Conservation (phyloP, 2,113 vertebrate genomes). For the Neolamprologus caudopunctatus region DNA sequence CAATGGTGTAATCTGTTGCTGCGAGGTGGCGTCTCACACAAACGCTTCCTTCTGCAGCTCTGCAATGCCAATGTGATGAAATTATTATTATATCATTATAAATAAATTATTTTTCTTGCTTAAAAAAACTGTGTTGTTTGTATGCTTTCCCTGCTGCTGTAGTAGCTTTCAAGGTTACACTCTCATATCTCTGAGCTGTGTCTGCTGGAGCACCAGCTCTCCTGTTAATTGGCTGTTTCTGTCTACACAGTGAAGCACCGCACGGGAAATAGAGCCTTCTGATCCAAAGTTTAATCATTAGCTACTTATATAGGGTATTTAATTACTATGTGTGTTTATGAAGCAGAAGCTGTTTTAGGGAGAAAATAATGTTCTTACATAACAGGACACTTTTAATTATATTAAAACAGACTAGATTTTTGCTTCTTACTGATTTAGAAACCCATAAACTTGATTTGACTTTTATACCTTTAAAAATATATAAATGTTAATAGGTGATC, state of each 20-base stretch:
- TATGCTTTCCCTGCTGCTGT: neutral
- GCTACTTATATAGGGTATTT: neutral
- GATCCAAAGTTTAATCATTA: neutral
- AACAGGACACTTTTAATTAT: neutral
- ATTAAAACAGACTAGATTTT: neutral
- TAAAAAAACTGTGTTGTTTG: conserved; percentile 11
- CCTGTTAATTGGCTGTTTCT: neutral
- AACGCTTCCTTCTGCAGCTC: conserved; percentile 28
- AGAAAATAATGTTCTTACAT: neutral
- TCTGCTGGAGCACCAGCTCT: neutral
- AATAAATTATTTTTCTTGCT: conserved; percentile 73
- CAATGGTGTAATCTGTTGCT: conserved; percentile 37
- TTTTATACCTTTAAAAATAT: neutral
- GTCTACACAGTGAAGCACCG: neutral
- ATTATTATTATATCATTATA: conserved; percentile 64
- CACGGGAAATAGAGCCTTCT: neutral
- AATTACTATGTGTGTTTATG: neutral
- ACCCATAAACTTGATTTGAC: neutral
- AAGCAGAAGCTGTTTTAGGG: neutral
- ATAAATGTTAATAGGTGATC: neutral
- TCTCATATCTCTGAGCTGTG: neutral
- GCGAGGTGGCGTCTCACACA: conserved; percentile 14
- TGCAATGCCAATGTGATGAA: conserved; percentile 57
- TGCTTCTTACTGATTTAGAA: neutral
- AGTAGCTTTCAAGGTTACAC: neutral